phyloP scores from a whole-genome alignment of 2,888 invertebrate species.

The Eupeodes luniger region DNA sequence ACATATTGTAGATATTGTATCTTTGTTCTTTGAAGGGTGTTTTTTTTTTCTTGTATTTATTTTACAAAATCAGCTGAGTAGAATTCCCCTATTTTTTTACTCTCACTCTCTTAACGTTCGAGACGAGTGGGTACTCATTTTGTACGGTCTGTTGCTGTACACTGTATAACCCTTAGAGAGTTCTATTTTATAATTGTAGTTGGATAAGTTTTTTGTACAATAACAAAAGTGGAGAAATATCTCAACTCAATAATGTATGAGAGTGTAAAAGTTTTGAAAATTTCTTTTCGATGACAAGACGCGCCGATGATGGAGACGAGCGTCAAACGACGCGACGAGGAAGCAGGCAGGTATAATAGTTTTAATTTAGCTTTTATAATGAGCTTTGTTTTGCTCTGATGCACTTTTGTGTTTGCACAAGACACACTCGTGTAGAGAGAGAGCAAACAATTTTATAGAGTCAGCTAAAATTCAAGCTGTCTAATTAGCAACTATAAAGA shows the following conservation, averaged over 20 bases:
- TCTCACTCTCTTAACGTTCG: slow-evolving; percentile 42
- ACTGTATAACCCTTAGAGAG: slow-evolving; percentile 2
- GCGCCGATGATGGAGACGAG: no score
- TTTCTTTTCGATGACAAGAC: slow-evolving; percentile 31
- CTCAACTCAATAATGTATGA: slow-evolving; percentile 27
- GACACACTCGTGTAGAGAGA: slow-evolving; percentile 31
- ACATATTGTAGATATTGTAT: neutral
- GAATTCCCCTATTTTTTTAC: slow-evolving; percentile 33
- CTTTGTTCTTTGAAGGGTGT: slow-evolving; percentile 35
- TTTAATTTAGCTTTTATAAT: slow-evolving; percentile 52
- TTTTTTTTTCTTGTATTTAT: slow-evolving; percentile 13
- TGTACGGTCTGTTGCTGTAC: neutral
- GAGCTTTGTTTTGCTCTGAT: slow-evolving; percentile 52
- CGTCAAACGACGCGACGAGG: neutral
- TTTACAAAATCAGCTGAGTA: slow-evolving; percentile 52
- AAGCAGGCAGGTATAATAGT: slow-evolving; percentile 32
- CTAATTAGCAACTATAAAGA: slow-evolving; percentile 26
- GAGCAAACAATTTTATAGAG: slow-evolving; percentile 59
- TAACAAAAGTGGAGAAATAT: neutral
- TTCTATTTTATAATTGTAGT: slow-evolving; percentile 13
- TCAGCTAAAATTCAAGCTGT: slow-evolving; percentile 53
- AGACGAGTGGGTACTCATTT: neutral
- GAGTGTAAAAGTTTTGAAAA: slow-evolving; percentile 43
- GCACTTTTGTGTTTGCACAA: slow-evolving; percentile 51
- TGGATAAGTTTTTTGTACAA: slow-evolving; percentile 22